A percentile compares a stretch with the other conserved stretches of the same genome.
phyloP scores from a whole-genome alignment of 30 jellyfish, hydroid and myxozoan species.

The Aurelia aurita complex sp. Pacific region DNA sequence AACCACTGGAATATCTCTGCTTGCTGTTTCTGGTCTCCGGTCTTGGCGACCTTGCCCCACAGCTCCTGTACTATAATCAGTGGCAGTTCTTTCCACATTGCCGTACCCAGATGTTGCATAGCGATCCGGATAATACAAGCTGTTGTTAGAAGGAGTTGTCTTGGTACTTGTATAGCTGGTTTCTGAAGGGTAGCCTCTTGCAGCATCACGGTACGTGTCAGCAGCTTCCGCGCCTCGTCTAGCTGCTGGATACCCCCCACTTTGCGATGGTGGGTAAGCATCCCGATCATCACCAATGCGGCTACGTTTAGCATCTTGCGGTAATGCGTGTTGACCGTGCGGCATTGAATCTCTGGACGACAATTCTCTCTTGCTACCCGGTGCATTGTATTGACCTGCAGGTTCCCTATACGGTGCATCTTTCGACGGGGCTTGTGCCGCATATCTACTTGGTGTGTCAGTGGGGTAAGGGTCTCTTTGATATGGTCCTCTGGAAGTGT shows the following conservation, averaged over 20 bases:
- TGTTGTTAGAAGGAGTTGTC: neutral
- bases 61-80: slow-evolving; percentile 1
- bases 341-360: slow-evolving; percentile 11
- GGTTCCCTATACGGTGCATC: neutral
- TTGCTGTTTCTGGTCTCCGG: neutral
- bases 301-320: slow-evolving; percentile 50
- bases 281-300: slow-evolving; percentile 35
- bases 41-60: slow-evolving; percentile 10
- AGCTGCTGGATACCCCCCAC: neutral
- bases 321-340: slow-evolving; percentile 2
- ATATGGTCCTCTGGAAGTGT: neutral
- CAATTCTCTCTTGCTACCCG: slow-evolving; percentile 53
- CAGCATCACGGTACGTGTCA: neutral
- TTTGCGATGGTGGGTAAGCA: slow-evolving; percentile 10
- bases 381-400: slow-evolving; percentile 19
- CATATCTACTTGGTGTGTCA: slow-evolving; percentile 4
- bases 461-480: neutral
- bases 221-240: no score
- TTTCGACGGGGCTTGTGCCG: neutral
- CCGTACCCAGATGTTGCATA: slow-evolving; percentile 25
- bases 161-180: neutral
- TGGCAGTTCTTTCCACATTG: neutral
- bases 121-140: slow-evolving; percentile 9
- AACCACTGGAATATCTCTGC: neutral
- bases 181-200: neutral